Conservation (phyloP, 2,797 vertebrate species). For the Buphagus erythrorhynchus region DNA sequence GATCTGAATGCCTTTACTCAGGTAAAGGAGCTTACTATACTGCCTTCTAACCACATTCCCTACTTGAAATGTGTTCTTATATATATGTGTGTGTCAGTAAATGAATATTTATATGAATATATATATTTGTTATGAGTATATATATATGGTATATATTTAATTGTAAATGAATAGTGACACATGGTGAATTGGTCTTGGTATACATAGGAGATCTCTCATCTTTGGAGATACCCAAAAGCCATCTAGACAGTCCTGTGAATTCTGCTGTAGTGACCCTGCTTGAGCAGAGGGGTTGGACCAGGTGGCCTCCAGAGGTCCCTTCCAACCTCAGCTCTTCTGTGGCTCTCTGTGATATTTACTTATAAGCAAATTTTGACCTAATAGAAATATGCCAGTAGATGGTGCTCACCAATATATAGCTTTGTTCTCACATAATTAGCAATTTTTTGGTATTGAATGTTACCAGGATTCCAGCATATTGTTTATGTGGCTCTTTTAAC, state of each 20-base stretch:
- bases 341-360: not conserved
- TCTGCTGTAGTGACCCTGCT: not conserved
- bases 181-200: not conserved
- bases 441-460: not conserved
- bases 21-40: not conserved
- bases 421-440: not conserved
- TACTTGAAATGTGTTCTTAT: not conserved
- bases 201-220: not conserved
- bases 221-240: not conserved
- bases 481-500: not conserved
- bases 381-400: not conserved
- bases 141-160: not conserved
- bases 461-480: not conserved
- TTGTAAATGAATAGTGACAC: not conserved
- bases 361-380: not conserved
- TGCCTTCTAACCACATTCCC: not conserved
- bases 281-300: not conserved
- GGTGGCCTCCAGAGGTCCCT: not conserved
- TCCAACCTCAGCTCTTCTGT: not conserved
- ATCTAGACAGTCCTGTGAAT: not conserved
- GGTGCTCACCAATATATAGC: not conserved
- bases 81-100: not conserved
- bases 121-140: not conserved
- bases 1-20: not conserved
- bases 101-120: not conserved